A percentile compares a stretch with the other conserved stretches of the same genome.
These are phyloP conservation scores for Pangasius sanitwongsei DNA, from an alignment of 2,797 vertebrate genomes.

Conservation along the genomic window DNA sequence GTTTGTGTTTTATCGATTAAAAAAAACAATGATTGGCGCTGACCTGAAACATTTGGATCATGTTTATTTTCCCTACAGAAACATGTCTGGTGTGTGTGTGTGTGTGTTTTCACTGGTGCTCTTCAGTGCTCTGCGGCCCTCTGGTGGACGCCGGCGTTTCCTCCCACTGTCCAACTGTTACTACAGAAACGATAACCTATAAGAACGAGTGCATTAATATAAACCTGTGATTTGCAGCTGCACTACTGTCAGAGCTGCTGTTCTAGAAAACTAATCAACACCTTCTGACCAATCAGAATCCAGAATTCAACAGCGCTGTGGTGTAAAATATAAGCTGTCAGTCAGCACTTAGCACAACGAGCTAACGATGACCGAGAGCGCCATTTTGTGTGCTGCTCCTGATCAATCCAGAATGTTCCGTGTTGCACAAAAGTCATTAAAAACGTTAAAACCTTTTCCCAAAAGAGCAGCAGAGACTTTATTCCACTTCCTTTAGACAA, in stretches of 20 bases:
- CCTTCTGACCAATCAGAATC: background rate
- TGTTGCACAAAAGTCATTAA: background rate
- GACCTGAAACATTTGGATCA: background rate
- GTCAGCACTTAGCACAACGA: background rate
- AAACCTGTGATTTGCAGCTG: no score
- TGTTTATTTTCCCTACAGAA: background rate
- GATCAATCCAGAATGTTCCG: background rate
- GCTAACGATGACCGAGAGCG: background rate
- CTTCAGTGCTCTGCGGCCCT: slow-evolving; percentile 13
- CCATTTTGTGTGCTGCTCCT: background rate
- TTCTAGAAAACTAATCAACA: background rate
- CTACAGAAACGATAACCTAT: background rate
- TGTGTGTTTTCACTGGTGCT: background rate
- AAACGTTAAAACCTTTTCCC: background rate
- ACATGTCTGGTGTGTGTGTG: no score
- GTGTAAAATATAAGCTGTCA: background rate
- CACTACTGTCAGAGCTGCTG: background rate
- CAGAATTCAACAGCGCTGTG: background rate
- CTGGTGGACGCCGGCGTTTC: slow-evolving; percentile 19
- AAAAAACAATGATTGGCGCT: background rate
- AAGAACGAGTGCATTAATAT: background rate
- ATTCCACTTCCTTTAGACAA: slow-evolving; percentile 23
- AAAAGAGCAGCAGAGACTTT: slow-evolving; percentile 30
- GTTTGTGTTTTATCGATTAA: no score
- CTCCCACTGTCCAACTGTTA: background rate